Evolutionary conservation across 2,113 vertebrate species (phyloP).

Genomic region (Crotalus tigris): DNA sequence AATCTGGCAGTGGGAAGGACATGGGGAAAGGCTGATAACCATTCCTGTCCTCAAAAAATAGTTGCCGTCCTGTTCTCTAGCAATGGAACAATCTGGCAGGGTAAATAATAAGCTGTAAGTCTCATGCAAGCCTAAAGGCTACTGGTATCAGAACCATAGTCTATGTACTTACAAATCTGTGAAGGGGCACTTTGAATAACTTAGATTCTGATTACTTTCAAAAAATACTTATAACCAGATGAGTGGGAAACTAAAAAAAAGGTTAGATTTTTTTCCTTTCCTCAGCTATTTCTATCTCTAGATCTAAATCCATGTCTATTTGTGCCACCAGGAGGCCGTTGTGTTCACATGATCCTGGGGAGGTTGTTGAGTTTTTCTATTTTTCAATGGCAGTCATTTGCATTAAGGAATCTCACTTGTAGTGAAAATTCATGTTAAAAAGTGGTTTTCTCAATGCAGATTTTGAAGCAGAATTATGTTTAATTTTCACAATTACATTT

Average conservation of each 20-base stretch:
- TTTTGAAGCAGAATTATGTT: not conserved
- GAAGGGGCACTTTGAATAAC: not conserved
- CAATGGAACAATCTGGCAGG: not conserved
- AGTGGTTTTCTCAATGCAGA: not conserved
- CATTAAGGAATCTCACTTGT: not conserved
- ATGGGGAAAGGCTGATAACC: not conserved
- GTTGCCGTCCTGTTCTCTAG: not conserved
- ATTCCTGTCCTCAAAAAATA: not conserved
- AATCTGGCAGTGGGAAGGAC: not conserved
- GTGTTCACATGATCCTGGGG: not conserved
- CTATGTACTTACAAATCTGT: not conserved
- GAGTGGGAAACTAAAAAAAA: not conserved
- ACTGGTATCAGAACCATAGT: not conserved
- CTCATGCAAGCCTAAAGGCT: not conserved
- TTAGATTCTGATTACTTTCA: not conserved
- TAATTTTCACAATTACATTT: not conserved
- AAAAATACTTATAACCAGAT: not conserved
- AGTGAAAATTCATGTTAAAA: not conserved
- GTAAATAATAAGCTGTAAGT: not conserved
- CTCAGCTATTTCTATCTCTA: not conserved
- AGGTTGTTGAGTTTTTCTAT: not conserved
- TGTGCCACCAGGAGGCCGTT: not conserved
- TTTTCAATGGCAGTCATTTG: not conserved
- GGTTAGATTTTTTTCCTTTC: not conserved
- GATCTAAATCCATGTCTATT: not conserved